Evolutionary conservation across 53 echinoderm and acorn worm genomes (phyloP), one percentile per base, ranked within the genome.

Genomic region (Astropecten irregularis): DNA sequence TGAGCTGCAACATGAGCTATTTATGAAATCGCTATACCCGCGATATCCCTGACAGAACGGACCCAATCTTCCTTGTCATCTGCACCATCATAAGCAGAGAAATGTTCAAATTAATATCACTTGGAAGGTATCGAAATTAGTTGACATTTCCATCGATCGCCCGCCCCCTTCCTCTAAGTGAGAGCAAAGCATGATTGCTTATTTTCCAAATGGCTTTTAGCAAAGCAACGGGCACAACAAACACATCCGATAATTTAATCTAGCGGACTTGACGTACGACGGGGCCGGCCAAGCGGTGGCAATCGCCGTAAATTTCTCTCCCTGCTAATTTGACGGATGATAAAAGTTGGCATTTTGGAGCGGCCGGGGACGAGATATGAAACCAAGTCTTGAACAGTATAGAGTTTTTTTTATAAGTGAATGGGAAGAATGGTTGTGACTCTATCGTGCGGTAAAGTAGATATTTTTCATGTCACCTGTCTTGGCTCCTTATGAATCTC

Each of bases 311-410:
- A 30, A 79, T 79, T 79, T 79, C 79, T 79, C 79, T 31, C 61
- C 9, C 49, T 79, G 79, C 47, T 79, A 79, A 79, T 79, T 79
- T 79, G 79, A 79, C 79, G 61, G 79, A 60, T 79, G 48, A 79
- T 79, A 61, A 61, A 62, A 79, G 79, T 79, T 79, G 79, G 79
- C 79, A 62, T 44, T 60, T 59, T 79, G 48, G 61, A 60, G 79
- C 46, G 62, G 16, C 27, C 76, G 20, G 26, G 16, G 58, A 1
- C 61, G 62, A 29, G 79, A 62, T 61, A 79, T 46, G 47, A 61
- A 47, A 79, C 61, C 61, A 40, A 42, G n/a, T n/a, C n/a, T n/a
- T n/a, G n/a, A 15, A 33, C 23, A 1, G 4, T 33, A n/a, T n/a
- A n/a, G n/a, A n/a, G n/a, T n/a, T n/a, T n/a, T n/a, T n/a, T n/a